phyloP scores from a whole-genome alignment of 2,797 vertebrate genomes.

The Scolopax bukidnonensis region DNA sequence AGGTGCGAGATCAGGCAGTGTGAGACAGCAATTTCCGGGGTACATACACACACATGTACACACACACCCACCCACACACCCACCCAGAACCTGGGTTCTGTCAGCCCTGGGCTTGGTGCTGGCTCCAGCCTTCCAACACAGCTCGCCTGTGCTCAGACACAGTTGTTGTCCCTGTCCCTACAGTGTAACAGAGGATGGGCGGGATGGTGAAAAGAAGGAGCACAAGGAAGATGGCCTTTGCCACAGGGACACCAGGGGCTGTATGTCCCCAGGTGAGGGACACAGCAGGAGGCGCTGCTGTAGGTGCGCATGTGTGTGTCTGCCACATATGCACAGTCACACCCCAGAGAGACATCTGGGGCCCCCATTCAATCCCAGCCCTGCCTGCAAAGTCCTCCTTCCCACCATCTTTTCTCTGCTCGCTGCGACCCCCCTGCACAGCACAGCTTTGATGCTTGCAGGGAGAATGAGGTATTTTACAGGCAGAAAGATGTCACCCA shows the following conservation, averaged over 20 bases:
- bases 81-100: not conserved
- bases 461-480: not conserved
- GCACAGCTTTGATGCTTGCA: not conserved
- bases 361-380: not conserved
- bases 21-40: not conserved
- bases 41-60: accelerated
- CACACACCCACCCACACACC: no score
- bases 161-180: not conserved
- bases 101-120: not conserved
- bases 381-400: not conserved
- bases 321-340: accelerated
- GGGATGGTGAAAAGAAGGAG: conserved; percentile 33
- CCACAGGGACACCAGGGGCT: not conserved
- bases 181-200: conserved; percentile 28
- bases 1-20: not conserved
- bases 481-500: not conserved
- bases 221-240: conserved; percentile 27
- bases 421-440: not conserved
- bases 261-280: not conserved
- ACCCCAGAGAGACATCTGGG: not conserved
- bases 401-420: not conserved
- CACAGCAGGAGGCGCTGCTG: not conserved
- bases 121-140: not conserved
- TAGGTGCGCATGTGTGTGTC: accelerated
- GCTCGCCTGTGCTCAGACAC: not conserved